phyloP scores from a whole-genome alignment of 2,797 vertebrate genomes.

The Karalla daura region DNA sequence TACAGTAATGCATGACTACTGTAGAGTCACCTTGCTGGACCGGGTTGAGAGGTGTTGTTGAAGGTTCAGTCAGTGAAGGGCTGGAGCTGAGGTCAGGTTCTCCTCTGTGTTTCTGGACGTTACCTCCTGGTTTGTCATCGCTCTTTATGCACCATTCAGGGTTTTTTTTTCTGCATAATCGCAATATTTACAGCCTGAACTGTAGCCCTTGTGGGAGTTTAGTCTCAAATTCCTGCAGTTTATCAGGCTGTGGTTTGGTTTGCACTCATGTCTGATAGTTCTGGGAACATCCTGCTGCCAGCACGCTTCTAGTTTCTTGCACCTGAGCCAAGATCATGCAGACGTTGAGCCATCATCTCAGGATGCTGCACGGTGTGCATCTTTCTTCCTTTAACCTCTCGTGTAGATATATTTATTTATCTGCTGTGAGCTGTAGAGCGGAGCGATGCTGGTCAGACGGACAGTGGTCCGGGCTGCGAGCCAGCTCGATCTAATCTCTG shows the following conservation, averaged over 20 bases:
- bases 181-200: conserved; percentile 37
- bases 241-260: conserved; percentile 49
- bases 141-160: not conserved
- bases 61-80: too few relatives aligned
- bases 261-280: conserved; percentile 24
- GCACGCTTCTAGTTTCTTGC: conserved; percentile 14
- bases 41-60: too few relatives aligned
- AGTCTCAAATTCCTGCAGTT: conserved; percentile 34
- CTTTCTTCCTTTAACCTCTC: not conserved
- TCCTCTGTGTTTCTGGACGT: too few relatives aligned
- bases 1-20: conserved; percentile 33
- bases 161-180: conserved; percentile 28
- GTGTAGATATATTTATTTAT: too few relatives aligned
- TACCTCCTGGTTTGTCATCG: conserved; percentile 18
- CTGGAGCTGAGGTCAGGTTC: too few relatives aligned
- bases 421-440: conserved; percentile 10
- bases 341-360: conserved; percentile 1
- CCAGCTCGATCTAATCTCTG: conserved; percentile 63
- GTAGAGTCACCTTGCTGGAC: too few relatives aligned
- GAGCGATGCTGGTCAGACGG: conserved; percentile 35
- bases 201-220: conserved; percentile 26
- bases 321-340: not conserved
- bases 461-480: conserved; percentile 30
- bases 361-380: conserved; percentile 1
- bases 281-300: conserved; percentile 25